These are phyloP conservation scores for Mobula hypostoma DNA, from an alignment of 2,113 vertebrate species.

Conservation along the genomic window DNA sequence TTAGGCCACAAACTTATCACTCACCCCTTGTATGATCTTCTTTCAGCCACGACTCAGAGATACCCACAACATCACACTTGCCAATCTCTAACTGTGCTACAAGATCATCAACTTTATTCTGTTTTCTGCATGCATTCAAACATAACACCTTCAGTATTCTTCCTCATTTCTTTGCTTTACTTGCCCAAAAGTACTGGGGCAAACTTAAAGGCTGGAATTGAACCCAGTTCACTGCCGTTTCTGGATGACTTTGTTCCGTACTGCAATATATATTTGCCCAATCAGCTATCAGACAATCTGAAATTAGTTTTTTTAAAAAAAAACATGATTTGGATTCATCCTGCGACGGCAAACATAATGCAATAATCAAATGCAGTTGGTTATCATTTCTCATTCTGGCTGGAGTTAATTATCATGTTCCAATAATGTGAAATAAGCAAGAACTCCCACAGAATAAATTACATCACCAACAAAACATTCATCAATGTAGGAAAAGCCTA, in stretches of 20 bases:
- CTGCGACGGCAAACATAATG: not conserved
- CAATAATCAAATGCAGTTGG: slow-evolving; percentile 27
- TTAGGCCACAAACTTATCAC: no score
- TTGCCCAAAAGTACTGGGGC: not conserved
- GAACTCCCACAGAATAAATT: slow-evolving; percentile 23
- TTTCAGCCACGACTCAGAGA: no score
- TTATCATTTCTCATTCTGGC: slow-evolving; percentile 25
- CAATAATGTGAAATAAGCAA: slow-evolving; percentile 16
- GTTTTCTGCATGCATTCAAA: no score
- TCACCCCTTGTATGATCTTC: no score
- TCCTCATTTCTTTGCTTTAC: not conserved
- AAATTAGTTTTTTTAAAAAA: not conserved
- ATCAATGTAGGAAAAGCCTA: not conserved
- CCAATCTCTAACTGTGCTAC: no score
- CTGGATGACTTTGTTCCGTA: not conserved
- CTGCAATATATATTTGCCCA: not conserved
- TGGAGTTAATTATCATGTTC: slow-evolving; percentile 31
- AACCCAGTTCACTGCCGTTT: not conserved
- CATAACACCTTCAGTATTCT: not conserved
- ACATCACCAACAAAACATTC: not conserved
- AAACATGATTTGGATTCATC: slow-evolving; percentile 8
- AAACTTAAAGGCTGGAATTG: not conserved
- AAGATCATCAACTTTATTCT: no score
- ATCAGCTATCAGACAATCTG: not conserved
- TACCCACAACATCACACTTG: no score